Base-by-base conservation (phyloP, 2,113 vertebrate genomes). In the Aleadryas rufinucha region DNA sequence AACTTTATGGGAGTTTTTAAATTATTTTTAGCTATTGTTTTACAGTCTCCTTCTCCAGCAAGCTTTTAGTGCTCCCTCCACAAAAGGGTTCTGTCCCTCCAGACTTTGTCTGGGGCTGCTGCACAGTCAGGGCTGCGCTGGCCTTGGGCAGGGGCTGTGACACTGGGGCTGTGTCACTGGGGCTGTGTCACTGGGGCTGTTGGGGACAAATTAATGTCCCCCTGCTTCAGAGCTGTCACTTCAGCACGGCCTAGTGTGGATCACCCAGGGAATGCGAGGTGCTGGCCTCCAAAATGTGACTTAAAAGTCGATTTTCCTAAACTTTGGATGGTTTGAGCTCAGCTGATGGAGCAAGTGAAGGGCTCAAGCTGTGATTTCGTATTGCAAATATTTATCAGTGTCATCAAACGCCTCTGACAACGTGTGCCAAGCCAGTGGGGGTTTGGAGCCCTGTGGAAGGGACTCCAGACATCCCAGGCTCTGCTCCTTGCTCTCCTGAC, bases 321-420 rank as follows among this genome's bases (percentile, higher is more conserved):
- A 16, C 11, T 2, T 10, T 18, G 33, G 3, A 7, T 7, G 61
- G 37, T 65, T 16, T 76, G 77, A 77, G 84, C 42, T 57, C 5
- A 35, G 65, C 53, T 47, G 44, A 11, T 49, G 66, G 89, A 93
- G 49, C 20, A 20, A 77, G 57, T 28, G 65, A 50, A 47, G 90
- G 70, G 70, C 35, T 83, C 86, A 64, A 74, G 68, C 63, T 94
- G 84, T 68, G 13, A 7, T 49, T 13, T 56, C 56, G 68, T 31
- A 68, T 54, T 72, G 65, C 85, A 94, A 82, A 94, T 83, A 71
- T 92, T 91, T 69, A 49, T 71, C 59, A 53, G 65, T 59, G 68
- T 27, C 24, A 2, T 35, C 65, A 84, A 94, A 59, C 4, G 16
- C 31, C 10, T 75, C 13, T 54, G 79, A 47, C 86, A 61, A 45